A percentile compares a stretch with the other conserved stretches of the same genome.
Conservation (phyloP, 2,113 vertebrate species). For the Pollachius pollachius region DNA sequence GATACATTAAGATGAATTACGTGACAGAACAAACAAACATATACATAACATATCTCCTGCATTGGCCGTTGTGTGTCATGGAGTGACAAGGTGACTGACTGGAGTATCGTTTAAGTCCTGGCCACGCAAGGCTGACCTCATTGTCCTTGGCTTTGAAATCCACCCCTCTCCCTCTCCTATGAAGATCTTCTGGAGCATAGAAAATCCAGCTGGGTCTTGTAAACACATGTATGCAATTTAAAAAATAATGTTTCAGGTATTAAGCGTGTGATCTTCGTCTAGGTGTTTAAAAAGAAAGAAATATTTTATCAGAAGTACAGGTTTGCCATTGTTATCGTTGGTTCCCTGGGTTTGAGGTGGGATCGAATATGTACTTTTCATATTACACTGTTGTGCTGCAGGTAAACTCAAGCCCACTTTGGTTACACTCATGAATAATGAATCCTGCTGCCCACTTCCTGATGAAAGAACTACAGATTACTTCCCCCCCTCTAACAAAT, state of each 20-base stretch:
- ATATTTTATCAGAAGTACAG: background rate
- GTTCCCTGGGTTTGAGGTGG: constrained; percentile 2
- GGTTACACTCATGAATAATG: constrained; percentile 72
- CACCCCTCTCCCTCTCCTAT: constrained; percentile 44
- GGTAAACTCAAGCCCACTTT: constrained; percentile 48
- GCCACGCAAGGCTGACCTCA: constrained; percentile 52
- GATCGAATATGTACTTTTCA: background rate
- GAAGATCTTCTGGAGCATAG: constrained; percentile 33
- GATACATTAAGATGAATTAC: constrained; percentile 31
- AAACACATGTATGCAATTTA: too few species aligned
- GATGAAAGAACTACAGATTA: constrained; percentile 71
- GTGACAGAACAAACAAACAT: background rate
- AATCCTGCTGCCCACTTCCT: constrained; percentile 62
- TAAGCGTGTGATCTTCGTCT: background rate
- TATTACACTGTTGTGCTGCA: constrained; percentile 1
- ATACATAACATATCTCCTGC: constrained; percentile 41
- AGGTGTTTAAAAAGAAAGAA: background rate
- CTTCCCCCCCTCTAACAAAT: constrained; percentile 73
- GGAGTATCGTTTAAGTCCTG: constrained; percentile 10
- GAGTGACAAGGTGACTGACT: constrained; percentile 24
- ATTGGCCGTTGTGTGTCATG: constrained; percentile 14
- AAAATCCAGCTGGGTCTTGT: background rate
- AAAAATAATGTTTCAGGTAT: too few species aligned
- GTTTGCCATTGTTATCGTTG: too few species aligned
- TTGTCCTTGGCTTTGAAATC: constrained; percentile 52